phyloP scores from a whole-genome alignment of 2,888 invertebrate genomes.

The Platycheirus albimanus region DNA sequence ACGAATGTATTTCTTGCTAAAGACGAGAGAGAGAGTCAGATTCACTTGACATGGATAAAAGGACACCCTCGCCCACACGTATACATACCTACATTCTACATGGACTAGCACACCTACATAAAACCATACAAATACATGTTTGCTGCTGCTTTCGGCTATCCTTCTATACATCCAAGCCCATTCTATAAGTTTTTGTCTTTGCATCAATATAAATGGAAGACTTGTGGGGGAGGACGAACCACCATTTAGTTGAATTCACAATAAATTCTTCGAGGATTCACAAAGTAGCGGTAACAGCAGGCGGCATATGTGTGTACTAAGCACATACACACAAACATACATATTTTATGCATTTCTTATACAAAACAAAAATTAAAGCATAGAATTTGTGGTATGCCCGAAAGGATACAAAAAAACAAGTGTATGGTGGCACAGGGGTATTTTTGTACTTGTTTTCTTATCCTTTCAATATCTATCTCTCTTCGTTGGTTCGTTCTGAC shows the following conservation, averaged over 20 bases:
- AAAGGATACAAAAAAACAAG: constrained; percentile 28
- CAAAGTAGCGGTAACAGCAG: constrained; percentile 52
- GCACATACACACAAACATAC: constrained; percentile 50
- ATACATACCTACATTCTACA: background rate
- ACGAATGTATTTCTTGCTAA: constrained; percentile 43
- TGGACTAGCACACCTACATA: background rate
- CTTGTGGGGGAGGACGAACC: constrained; percentile 39
- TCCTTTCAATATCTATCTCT: constrained; percentile 11
- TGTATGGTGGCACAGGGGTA: constrained; percentile 39
- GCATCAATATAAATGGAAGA: constrained; percentile 19
- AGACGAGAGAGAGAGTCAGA: constrained; percentile 31
- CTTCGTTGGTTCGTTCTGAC: background rate
- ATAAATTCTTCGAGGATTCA: constrained; percentile 11
- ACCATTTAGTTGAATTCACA: constrained; percentile 25
- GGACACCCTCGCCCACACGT: constrained; percentile 45
- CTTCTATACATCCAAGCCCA: background rate
- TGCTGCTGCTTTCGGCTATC: constrained; percentile 7
- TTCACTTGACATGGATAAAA: constrained; percentile 70
- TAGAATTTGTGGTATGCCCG: constrained; percentile 18
- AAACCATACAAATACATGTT: constrained; percentile 3
- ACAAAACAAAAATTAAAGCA: background rate
- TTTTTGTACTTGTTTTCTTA: constrained; percentile 49
- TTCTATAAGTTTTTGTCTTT: background rate
- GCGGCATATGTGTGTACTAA: constrained; percentile 59
- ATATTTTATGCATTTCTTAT: constrained; percentile 64